Evolutionary conservation across 2,113 vertebrate species (phyloP), one percentile per base, ranked within the genome.

Genomic region (Lepus timidus): DNA sequence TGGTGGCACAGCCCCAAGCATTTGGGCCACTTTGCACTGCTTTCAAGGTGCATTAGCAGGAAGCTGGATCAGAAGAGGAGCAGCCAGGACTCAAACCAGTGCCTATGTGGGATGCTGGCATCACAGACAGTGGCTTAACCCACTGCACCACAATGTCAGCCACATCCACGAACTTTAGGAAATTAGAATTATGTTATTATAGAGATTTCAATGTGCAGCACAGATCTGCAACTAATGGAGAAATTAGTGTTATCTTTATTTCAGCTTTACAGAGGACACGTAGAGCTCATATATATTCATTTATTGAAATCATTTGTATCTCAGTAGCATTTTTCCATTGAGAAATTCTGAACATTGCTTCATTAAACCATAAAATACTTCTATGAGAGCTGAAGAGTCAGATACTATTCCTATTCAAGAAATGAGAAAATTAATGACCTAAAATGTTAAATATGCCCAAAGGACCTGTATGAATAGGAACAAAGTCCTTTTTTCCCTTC

Each of bases 281-380:
- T n/a, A 16, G 64, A 93, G 13, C 44, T 68, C 74, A 33, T 68
- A 64, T 64, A 74, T 85, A 80, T 84, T 87, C 87, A 84, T 68
- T 88, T 82, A 86, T 44, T 93, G 25, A 90, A 95, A 95, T 83
- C 75, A 88, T 93, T 95, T 88, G 6, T 89, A 22, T 92, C 79
- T 91, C 33, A 88, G 23, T 33, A 76, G 36, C 33, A 82, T 70
- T 88, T 94, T 93, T 85, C 36, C 82, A 67, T 44, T 58, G 20
- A 95, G 33, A 93, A 85, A 93, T 79, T 95, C 58, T 92, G 49
- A 91, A 62, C 27, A 85, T 23, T 11, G 3, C 25, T 92, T 94
- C 84, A 95, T 95, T 93, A 93, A 89, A 78, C 39, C 78, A 23
- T 27, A 52, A 88, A 85, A 95, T 76, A 64, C 1, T 88, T 70